A percentile compares a stretch with the other conserved stretches of the same genome.
phyloP scores from a whole-genome alignment of 1,140 invertebrate species.

The Ceratina australensis region DNA sequence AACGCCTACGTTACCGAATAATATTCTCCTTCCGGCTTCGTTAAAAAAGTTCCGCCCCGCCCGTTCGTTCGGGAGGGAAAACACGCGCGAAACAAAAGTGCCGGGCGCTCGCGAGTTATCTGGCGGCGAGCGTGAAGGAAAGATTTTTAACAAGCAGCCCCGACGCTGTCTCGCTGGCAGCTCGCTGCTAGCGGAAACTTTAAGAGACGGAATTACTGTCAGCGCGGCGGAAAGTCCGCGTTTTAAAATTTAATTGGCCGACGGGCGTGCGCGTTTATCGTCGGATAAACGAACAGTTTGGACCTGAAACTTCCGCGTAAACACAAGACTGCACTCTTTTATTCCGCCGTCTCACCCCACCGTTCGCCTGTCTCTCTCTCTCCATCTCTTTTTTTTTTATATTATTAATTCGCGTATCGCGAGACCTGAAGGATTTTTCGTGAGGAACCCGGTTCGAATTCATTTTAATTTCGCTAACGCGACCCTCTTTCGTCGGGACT shows the following conservation, averaged over 20 bases:
- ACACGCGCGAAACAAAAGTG: not conserved
- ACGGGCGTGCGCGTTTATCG: constrained; percentile 21
- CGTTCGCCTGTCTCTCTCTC: not conserved
- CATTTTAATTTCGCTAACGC: constrained; percentile 22
- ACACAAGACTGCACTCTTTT: constrained; percentile 16
- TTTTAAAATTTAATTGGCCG: constrained; percentile 43
- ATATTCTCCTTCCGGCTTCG: no score
- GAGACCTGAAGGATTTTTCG: not conserved
- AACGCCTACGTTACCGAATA: no score
- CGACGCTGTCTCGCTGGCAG: not conserved
- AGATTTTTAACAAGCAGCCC: constrained; percentile 11
- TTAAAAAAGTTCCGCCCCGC: not conserved
- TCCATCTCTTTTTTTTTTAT: not conserved
- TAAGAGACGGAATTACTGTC: constrained; percentile 25
- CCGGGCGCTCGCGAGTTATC: not conserved
- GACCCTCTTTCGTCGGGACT: not conserved
- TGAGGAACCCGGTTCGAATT: not conserved
- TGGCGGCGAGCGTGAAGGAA: not conserved
- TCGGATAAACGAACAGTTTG: not conserved
- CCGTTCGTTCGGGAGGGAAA: not conserved
- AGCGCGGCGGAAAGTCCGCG: constrained; percentile 1
- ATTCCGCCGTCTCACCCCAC: not conserved
- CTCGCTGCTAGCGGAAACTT: constrained; percentile 5
- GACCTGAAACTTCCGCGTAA: not conserved
- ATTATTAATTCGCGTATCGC: not conserved